Evolutionary conservation across 2,888 invertebrate genomes (phyloP).

Genomic region (Tupiocoris notatus): DNA sequence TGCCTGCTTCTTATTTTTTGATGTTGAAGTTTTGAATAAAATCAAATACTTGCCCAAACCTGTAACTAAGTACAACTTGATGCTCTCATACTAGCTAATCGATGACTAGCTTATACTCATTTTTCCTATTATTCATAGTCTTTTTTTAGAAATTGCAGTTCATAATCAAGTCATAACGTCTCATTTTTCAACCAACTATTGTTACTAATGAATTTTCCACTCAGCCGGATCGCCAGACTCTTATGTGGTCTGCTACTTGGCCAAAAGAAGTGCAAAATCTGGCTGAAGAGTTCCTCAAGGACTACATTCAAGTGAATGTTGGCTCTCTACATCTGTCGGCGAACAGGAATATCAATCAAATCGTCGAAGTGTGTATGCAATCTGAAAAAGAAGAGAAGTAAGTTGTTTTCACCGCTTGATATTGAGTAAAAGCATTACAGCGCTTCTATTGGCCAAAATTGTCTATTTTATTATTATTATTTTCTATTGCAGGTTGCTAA

Average conservation of each 20-base stretch:
- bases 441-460: neutral
- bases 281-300: conserved; percentile 89
- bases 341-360: conserved; percentile 96
- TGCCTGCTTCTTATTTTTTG: neutral
- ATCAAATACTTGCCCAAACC: no score
- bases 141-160: no score
- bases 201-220: neutral
- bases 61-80: neutral
- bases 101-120: no score
- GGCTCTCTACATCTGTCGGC: conserved; percentile 87
- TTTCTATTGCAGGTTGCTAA: conserved; percentile 55
- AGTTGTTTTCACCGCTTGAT: conserved; percentile 33
- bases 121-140: conserved; percentile 7
- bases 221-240: conserved; percentile 84
- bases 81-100: no score
- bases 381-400: conserved; percentile 73
- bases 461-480: neutral
- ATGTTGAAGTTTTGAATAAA: neutral
- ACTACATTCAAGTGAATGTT: conserved; percentile 91
- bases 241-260: conserved; percentile 99
- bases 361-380: conserved; percentile 87
- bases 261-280: conserved; percentile 78
- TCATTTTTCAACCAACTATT: no score
- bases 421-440: no score
- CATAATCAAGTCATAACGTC: no score